Evolutionary conservation across 1,140 invertebrate species (phyloP).

Genomic region (Drosophila paulistorum): DNA sequence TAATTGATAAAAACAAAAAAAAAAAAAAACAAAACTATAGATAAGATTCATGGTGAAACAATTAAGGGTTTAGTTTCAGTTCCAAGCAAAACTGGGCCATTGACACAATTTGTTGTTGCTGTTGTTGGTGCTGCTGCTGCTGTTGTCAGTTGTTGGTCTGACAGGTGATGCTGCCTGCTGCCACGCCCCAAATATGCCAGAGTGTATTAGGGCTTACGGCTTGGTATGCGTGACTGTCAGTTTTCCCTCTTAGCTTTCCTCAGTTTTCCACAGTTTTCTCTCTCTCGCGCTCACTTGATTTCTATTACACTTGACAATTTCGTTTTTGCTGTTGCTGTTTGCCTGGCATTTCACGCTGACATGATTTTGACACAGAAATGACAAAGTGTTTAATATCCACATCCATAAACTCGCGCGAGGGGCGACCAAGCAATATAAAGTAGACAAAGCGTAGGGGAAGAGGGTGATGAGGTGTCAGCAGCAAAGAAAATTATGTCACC

Average conservation of each 20-base stretch:
- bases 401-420: neutral
- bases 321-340: slow-evolving; percentile 21
- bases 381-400: slow-evolving; percentile 69
- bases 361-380: slow-evolving; percentile 74
- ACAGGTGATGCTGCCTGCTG: slow-evolving; percentile 25
- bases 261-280: slow-evolving; percentile 31
- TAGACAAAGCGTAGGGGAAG: slow-evolving; percentile 7
- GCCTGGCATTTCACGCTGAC: slow-evolving; percentile 55
- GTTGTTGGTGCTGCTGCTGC: slow-evolving; percentile 4
- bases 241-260: slow-evolving; percentile 21
- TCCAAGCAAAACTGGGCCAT: slow-evolving; percentile 22
- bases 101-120: slow-evolving; percentile 14
- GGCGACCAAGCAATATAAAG: slow-evolving; percentile 32
- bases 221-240: slow-evolving; percentile 46
- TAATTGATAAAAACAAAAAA: slow-evolving; percentile 57
- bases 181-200: slow-evolving; percentile 60
- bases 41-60: slow-evolving; percentile 62
- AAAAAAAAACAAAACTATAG: slow-evolving; percentile 20
- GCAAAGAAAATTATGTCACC: slow-evolving; percentile 10
- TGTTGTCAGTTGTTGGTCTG: slow-evolving; percentile 21
- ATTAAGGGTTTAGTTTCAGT: slow-evolving; percentile 33
- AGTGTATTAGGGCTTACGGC: slow-evolving; percentile 39
- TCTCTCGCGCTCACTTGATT: slow-evolving; percentile 52
- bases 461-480: neutral
- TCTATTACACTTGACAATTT: slow-evolving; percentile 64